phyloP scores from a whole-genome alignment of 2,888 invertebrate genomes.

The Copidosoma aretas region DNA sequence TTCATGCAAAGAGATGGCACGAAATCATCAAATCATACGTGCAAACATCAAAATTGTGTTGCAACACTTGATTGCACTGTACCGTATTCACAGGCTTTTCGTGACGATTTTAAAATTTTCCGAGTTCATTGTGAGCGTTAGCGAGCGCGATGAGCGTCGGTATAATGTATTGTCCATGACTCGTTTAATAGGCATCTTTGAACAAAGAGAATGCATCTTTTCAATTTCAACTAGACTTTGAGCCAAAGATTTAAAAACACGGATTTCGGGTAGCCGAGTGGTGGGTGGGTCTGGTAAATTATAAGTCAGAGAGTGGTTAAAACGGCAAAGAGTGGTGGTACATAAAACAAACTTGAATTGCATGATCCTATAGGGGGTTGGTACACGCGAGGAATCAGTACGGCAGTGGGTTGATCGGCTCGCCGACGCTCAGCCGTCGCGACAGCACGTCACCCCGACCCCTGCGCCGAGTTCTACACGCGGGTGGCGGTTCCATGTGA shows the following conservation, averaged over 20 bases:
- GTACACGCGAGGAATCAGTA: slow-evolving; percentile 58
- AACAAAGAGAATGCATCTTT: no score
- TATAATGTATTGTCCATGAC: no score
- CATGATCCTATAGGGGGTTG: slow-evolving; percentile 54
- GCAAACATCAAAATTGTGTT: neutral
- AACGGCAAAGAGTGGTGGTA: neutral
- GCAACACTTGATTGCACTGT: no score
- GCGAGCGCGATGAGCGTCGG: no score
- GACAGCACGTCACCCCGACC: slow-evolving; percentile 60
- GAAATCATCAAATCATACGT: slow-evolving; percentile 4
- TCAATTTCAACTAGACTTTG: no score
- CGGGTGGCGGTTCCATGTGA: slow-evolving; percentile 62
- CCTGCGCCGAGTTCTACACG: slow-evolving; percentile 58
- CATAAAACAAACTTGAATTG: slow-evolving; percentile 28
- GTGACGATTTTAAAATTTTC: no score
- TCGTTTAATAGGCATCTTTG: no score
- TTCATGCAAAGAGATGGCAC: neutral
- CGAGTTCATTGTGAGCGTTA: no score
- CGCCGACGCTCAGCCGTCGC: slow-evolving; percentile 58
- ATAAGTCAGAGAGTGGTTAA: slow-evolving; percentile 1
- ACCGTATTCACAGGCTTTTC: no score
- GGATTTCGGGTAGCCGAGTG: slow-evolving; percentile 23
- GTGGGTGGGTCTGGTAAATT: neutral
- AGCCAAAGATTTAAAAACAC: slow-evolving; percentile 4
- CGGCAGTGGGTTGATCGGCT: slow-evolving; percentile 52